A percentile compares a stretch with the other conserved stretches of the same genome.
These are phyloP conservation scores for Melipona beecheii DNA, from an alignment of 2,888 invertebrate genomes.

Conservation along the genomic window DNA sequence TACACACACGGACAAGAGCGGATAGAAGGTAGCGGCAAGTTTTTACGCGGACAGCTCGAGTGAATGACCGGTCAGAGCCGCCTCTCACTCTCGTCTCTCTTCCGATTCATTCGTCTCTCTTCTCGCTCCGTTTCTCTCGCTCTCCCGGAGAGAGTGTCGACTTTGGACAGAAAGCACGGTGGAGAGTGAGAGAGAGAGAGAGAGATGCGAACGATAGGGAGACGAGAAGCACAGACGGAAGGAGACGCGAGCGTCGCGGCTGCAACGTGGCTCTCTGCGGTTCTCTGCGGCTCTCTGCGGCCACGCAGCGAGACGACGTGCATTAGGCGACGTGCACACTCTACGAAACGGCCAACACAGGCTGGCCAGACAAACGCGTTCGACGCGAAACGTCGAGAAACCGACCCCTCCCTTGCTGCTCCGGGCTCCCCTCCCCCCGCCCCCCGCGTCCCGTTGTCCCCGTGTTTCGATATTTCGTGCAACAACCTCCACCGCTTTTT, in stretches of 20 bases:
- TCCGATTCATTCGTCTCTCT: conserved; percentile 53
- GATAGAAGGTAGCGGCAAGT: conserved; percentile 73
- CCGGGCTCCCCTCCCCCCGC: too few relatives aligned
- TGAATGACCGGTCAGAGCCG: conserved; percentile 76
- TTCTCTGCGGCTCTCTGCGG: conserved; percentile 19
- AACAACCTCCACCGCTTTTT: not conserved
- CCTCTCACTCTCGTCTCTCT: conserved; percentile 73
- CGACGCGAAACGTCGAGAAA: not conserved
- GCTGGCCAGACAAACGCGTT: conserved; percentile 34
- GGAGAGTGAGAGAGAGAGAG: conserved; percentile 40
- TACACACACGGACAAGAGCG: conserved; percentile 63
- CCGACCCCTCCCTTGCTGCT: conserved; percentile 14
- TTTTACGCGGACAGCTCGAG: conserved; percentile 70
- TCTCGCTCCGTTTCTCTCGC: not conserved
- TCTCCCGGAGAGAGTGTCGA: conserved; percentile 29
- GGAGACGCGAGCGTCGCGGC: conserved; percentile 50
- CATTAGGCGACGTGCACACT: conserved; percentile 65
- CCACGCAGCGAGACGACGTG: conserved; percentile 45
- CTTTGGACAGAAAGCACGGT: conserved; percentile 7
- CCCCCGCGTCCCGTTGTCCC: conserved; percentile 45
- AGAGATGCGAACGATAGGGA: conserved; percentile 29
- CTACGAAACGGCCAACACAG: conserved; percentile 31
- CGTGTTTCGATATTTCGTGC: conserved; percentile 53
- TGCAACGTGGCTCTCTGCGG: conserved; percentile 45
- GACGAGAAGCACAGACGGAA: conserved; percentile 60